Base-by-base conservation (phyloP, 2,113 vertebrate genomes). In the Ranitomeya imitator region DNA sequence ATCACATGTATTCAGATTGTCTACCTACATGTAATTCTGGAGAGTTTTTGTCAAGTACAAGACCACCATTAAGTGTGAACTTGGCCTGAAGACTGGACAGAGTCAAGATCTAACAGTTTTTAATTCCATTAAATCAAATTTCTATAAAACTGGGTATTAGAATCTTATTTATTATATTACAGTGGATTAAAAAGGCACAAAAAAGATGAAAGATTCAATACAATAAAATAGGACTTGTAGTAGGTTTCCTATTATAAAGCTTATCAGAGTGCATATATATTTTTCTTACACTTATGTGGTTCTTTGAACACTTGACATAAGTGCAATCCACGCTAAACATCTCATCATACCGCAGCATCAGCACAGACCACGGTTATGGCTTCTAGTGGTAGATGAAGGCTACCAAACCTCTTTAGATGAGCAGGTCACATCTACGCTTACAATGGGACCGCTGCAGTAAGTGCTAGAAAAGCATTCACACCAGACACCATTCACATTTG, bases 261-360 rank as follows among this genome's bases (percentile, higher is more conserved):
- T 80, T 60, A 60, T 80, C 23, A 60, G 12, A 37, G 15, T 23
- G 57, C 2, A 26, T 59, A 57, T 59, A 74, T 78, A 31, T 80
- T 26, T 18, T 37, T 26, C 19, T 6, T 57, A 80, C 57, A 0
- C 23, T 69, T 69, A n/a, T 7, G 4, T 6, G 8, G 11, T 54
- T 83, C 19, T 67, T 67, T n/a, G 60, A 63, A 83, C 31, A 83
- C 60, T 51, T 13, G 54, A 31, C 45, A 83, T n/a, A 65, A 67
- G 14, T 69, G 45, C 61, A 19, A 54, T 55, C 63, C 63, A 55
- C 69, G 21, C 31, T 14, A 54, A 18, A 51, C 54, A 15, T 63
- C 63, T 45, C 10, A 63, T 51, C 37, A 82, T 63, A 82, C 4
- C 16, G 26, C 23, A 31, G 65, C 65, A 69, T 3, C 12, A 13